phyloP scores from a whole-genome alignment of 2,113 vertebrate genomes.

The Sakesphorus luctuosus region DNA sequence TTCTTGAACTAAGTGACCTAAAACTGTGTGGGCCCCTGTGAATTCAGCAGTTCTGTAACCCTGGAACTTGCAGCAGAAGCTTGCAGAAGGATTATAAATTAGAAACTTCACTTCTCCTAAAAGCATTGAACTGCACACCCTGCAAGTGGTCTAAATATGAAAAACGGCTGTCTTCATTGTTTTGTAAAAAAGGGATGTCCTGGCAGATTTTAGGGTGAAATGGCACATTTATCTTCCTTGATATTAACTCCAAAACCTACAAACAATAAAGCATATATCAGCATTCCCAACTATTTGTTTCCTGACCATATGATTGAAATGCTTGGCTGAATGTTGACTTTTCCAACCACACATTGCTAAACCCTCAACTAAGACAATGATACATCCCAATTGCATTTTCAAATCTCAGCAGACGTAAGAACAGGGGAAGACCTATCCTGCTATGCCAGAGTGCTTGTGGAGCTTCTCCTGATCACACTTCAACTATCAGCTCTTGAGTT shows the following conservation, averaged over 20 bases:
- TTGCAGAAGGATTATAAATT: background rate
- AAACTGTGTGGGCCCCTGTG: slow-evolving; percentile 9
- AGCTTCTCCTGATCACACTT: background rate
- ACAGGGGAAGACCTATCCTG: background rate
- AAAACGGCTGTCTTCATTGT: background rate
- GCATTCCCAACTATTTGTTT: background rate
- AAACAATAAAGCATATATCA: background rate
- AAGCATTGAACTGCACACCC: background rate
- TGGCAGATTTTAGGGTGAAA: background rate
- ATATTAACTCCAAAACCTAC: background rate
- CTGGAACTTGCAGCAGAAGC: slow-evolving; percentile 26
- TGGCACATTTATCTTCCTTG: background rate
- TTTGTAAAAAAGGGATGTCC: background rate
- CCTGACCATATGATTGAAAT: background rate
- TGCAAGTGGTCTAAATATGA: background rate
- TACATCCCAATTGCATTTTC: background rate
- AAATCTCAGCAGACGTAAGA: background rate
- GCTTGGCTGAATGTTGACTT: background rate
- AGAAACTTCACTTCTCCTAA: background rate
- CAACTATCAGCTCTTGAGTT: background rate
- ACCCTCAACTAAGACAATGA: background rate
- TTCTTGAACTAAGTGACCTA: slow-evolving; percentile 48
- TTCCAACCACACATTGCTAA: background rate
- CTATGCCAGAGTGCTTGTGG: background rate
- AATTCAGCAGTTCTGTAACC: background rate